Evolutionary conservation across 2,888 invertebrate genomes (phyloP).

Genomic region (Eristalis tenax): DNA sequence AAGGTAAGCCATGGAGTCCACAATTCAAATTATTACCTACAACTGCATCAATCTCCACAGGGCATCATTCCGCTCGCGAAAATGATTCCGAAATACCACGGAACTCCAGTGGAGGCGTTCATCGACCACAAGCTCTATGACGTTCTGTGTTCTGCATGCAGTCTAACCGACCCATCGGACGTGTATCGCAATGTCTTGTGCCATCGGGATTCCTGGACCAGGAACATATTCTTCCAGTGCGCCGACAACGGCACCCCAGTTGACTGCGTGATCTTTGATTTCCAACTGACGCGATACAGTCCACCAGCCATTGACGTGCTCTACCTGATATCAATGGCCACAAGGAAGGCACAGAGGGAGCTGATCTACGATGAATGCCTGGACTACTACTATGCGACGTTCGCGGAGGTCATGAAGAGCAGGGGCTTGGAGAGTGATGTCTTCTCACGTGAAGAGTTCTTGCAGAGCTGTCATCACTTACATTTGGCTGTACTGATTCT

Average conservation of each 20-base stretch:
- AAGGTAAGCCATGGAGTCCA: slow-evolving; percentile 72
- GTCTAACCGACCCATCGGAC: slow-evolving; percentile 76
- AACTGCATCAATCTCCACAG: slow-evolving; percentile 62
- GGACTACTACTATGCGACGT: slow-evolving; percentile 79
- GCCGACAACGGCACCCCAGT: slow-evolving; percentile 77
- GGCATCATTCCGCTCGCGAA: slow-evolving; percentile 75
- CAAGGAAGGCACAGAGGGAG: slow-evolving; percentile 78
- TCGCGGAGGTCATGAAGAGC: slow-evolving; percentile 73
- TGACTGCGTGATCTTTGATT: slow-evolving; percentile 83
- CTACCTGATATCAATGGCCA: slow-evolving; percentile 81
- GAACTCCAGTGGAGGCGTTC: slow-evolving; percentile 72
- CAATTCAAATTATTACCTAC: neutral
- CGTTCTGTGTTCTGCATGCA: slow-evolving; percentile 73
- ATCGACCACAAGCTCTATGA: slow-evolving; percentile 74
- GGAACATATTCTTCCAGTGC: slow-evolving; percentile 79
- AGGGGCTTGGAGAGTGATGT: slow-evolving; percentile 71
- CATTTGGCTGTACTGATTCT: slow-evolving; percentile 78
- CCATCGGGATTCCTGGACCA: slow-evolving; percentile 80
- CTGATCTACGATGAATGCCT: slow-evolving; percentile 78
- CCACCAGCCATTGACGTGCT: slow-evolving; percentile 83
- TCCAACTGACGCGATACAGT: slow-evolving; percentile 83
- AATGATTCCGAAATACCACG: slow-evolving; percentile 76
- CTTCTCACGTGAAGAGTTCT: slow-evolving; percentile 78
- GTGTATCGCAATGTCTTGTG: slow-evolving; percentile 81
- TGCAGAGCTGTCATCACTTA: slow-evolving; percentile 77